Percentiles rank a stretch among this genome's conserved stretches.
These are phyloP conservation scores for Lithobates pipiens DNA, from an alignment of 2,797 vertebrate species.

Conservation along the genomic window DNA sequence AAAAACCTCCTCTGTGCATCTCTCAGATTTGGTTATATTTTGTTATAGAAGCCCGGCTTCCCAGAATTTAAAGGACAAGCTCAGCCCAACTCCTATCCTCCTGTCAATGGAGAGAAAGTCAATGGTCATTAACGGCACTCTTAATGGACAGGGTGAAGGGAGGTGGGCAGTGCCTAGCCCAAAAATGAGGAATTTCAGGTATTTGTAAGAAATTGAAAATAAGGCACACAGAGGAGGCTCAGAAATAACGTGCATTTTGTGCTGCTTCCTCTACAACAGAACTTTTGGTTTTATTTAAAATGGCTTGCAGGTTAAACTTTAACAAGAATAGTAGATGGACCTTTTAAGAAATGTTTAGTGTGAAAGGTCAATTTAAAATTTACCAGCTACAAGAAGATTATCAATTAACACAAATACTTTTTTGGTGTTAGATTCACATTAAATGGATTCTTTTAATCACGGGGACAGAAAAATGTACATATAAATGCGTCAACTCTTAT, in stretches of 20 bases:
- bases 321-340: neutral
- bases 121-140: neutral
- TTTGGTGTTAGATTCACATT: conserved; percentile 4
- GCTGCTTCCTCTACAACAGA: too few relatives aligned
- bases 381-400: neutral
- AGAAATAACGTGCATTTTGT: too few relatives aligned
- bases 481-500: conserved; percentile 75
- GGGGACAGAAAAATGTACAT: conserved; percentile 65
- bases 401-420: conserved; percentile 20
- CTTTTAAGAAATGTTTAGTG: neutral
- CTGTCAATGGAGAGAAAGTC: neutral
- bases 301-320: neutral
- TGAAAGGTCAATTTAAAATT: neutral
- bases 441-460: neutral
- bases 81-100: neutral
- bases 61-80: neutral
- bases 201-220: too few relatives aligned
- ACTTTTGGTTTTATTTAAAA: too few relatives aligned
- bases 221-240: too few relatives aligned
- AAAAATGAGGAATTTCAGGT: neutral
- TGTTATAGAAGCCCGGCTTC: too few relatives aligned
- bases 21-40: too few relatives aligned
- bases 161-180: neutral
- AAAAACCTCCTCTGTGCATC: too few relatives aligned
- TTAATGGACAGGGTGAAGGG: neutral